Conservation (phyloP, 2,113 vertebrate genomes). For the Chaetodon trifascialis region DNA sequence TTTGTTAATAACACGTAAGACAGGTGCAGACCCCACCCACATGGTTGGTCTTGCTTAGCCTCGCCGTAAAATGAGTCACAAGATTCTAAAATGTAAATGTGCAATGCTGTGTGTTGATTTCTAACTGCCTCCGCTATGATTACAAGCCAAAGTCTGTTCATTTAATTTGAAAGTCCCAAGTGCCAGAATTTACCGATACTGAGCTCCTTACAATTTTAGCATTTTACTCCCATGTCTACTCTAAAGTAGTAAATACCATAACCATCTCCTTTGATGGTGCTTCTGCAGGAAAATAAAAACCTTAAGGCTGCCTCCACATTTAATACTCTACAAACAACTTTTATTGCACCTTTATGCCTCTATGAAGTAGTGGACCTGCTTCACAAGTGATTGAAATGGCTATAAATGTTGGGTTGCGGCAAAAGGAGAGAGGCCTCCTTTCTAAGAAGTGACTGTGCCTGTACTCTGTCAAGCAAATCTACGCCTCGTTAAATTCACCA, state of each 20-base stretch:
- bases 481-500: constrained; percentile 44
- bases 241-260: not conserved
- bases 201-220: not conserved
- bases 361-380: constrained; percentile 26
- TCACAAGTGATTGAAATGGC: constrained; percentile 54
- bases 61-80: not conserved
- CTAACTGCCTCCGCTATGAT: not conserved
- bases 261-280: not conserved
- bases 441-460: constrained; percentile 21
- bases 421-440: constrained; percentile 15
- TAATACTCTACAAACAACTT: constrained; percentile 48
- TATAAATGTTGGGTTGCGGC: constrained; percentile 30
- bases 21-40: not conserved
- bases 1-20: not conserved
- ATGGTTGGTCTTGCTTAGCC: not conserved
- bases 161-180: not conserved
- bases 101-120: not conserved
- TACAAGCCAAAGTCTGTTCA: not conserved
- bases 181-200: not conserved
- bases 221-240: not conserved
- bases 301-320: not conserved
- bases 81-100: not conserved
- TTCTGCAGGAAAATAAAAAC: constrained; percentile 18
- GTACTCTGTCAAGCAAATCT: constrained; percentile 21
- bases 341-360: constrained; percentile 48